These are phyloP conservation scores for Echinometra lucunter DNA, from an alignment of 53 echinoderm and acorn worm species.

Conservation along the genomic window DNA sequence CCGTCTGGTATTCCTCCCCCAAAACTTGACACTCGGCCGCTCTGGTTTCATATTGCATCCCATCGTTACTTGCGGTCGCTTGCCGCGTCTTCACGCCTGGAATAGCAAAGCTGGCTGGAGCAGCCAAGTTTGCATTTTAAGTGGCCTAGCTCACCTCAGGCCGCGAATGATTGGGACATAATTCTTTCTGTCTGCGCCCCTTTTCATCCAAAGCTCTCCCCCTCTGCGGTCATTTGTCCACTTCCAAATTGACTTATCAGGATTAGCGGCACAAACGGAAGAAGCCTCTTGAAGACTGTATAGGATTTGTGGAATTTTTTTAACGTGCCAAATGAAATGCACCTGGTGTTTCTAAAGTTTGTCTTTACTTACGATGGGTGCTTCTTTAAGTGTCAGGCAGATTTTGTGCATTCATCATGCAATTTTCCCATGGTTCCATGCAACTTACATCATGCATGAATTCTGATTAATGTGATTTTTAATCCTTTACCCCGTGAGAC, in stretches of 20 bases:
- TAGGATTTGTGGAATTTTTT: background rate
- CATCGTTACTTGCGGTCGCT: conserved; percentile 25
- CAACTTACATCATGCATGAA: conserved; percentile 32
- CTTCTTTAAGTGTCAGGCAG: conserved; percentile 26
- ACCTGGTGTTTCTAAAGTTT: background rate
- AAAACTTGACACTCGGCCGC: conserved; percentile 38
- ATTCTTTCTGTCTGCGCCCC: conserved; percentile 15
- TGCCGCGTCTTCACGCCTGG: conserved; percentile 54
- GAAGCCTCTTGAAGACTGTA: background rate
- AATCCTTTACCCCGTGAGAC: background rate
- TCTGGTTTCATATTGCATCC: conserved; percentile 38
- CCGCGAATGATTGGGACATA: conserved; percentile 18
- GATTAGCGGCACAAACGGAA: background rate
- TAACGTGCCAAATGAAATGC: background rate
- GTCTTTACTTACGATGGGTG: background rate
- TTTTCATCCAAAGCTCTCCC: background rate
- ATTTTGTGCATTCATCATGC: conserved; percentile 37
- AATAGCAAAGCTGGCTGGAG: background rate
- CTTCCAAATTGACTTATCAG: conserved; percentile 33
- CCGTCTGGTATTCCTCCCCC: conserved; percentile 61
- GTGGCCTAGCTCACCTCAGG: conserved; percentile 20
- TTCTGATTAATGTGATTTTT: conserved; percentile 15
- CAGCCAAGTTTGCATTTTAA: conserved; percentile 50
- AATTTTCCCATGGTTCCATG: conserved; percentile 10
- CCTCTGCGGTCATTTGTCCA: conserved; percentile 49